Evolutionary conservation across 1,140 invertebrate species (phyloP).

Genomic region (Cotesia vestalis): DNA sequence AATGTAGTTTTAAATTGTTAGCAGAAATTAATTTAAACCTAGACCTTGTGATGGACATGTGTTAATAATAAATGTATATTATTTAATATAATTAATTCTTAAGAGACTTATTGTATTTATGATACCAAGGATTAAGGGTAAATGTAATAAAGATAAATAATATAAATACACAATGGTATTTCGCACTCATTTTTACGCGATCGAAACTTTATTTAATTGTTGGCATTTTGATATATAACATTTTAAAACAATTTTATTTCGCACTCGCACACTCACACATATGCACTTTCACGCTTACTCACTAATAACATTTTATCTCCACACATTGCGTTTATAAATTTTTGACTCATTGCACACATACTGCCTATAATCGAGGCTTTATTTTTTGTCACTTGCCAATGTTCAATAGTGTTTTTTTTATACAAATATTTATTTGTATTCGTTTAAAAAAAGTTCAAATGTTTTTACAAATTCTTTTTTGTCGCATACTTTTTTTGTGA

Average conservation of each 20-base stretch:
- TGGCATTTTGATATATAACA: slow-evolving; percentile 31
- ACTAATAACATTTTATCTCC: not conserved
- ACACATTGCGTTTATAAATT: not conserved
- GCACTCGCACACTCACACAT: no score
- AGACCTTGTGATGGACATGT: no score
- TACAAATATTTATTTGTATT: not conserved
- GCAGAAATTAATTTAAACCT: no score
- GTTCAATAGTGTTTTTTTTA: not conserved
- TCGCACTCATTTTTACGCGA: slow-evolving; percentile 29
- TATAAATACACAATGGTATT: not conserved
- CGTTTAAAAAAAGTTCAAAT: slow-evolving; percentile 10
- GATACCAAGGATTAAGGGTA: not conserved
- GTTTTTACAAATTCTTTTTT: not conserved
- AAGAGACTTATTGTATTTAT: not conserved
- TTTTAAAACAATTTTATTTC: slow-evolving; percentile 31
- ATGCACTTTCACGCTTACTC: not conserved
- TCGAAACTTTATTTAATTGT: slow-evolving; percentile 37
- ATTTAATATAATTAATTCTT: no score
- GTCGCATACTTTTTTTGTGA: not conserved
- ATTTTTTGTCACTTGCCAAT: slow-evolving; percentile 2
- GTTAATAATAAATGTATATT: no score
- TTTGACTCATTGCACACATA: slow-evolving; percentile 5
- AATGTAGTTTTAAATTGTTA: no score
- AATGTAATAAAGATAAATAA: not conserved
- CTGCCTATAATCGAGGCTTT: slow-evolving; percentile 9